Percentiles rank a stretch among this genome's conserved stretches.
Evolutionary conservation across 2,888 invertebrate genomes (phyloP).

Genomic region (Aquatica leii): DNA sequence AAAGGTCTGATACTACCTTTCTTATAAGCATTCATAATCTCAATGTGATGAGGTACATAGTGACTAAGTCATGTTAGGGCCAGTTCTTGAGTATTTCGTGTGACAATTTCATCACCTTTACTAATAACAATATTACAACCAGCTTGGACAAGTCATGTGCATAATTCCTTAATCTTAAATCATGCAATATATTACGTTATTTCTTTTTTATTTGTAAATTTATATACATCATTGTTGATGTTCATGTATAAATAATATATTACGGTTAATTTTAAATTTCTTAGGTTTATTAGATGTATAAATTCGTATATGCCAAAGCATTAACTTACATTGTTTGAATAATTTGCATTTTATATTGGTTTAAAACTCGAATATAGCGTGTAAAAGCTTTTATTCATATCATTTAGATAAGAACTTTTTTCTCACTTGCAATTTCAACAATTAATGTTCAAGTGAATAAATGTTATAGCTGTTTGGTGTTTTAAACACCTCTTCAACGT

Average conservation of each 20-base stretch:
- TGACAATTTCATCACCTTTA: conserved; percentile 37
- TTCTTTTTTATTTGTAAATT: conserved; percentile 35
- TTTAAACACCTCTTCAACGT: conserved; percentile 54
- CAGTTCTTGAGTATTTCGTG: conserved; percentile 56
- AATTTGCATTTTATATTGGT: conserved; percentile 40
- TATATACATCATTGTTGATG: conserved; percentile 34
- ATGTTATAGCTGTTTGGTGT: conserved; percentile 56
- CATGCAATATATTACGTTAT: conserved; percentile 37
- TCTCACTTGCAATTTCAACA: conserved; percentile 40
- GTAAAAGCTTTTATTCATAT: conserved; percentile 40
- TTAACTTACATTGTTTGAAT: conserved; percentile 42
- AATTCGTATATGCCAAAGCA: conserved; percentile 60
- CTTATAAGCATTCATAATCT: conserved; percentile 27
- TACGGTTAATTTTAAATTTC: conserved; percentile 40
- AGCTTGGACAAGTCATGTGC: conserved; percentile 19
- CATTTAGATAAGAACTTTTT: conserved; percentile 36
- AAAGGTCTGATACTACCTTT: conserved; percentile 29
- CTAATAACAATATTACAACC: conserved; percentile 23
- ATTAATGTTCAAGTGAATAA: conserved; percentile 47
- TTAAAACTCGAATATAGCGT: conserved; percentile 41
- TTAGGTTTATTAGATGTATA: conserved; percentile 41
- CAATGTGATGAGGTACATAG: conserved; percentile 23
- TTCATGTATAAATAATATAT: conserved; percentile 40
- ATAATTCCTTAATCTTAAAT: conserved; percentile 33
- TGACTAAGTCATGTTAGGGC: conserved; percentile 44